phyloP scores from a whole-genome alignment of 2,888 invertebrate species.

The Lacanobia wlatinum region DNA sequence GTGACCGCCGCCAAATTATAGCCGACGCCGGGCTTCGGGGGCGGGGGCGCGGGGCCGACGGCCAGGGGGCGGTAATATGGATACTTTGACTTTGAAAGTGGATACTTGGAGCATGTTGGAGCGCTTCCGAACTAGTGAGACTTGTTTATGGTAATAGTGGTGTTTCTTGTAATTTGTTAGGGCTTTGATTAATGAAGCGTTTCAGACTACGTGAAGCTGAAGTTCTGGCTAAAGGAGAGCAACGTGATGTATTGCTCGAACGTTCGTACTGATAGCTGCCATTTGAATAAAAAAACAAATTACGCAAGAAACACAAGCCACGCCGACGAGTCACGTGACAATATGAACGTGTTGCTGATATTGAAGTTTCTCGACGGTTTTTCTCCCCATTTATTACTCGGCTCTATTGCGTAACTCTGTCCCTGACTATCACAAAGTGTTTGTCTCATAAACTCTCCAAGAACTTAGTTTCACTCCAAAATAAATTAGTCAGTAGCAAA shows the following conservation, averaged over 20 bases:
- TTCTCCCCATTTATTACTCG: constrained; percentile 5
- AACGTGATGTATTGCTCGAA: constrained; percentile 20
- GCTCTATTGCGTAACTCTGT: constrained; percentile 25
- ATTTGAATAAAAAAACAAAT: constrained; percentile 40
- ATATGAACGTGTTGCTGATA: constrained; percentile 30
- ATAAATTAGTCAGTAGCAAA: constrained; percentile 40
- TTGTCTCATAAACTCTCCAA: constrained; percentile 22
- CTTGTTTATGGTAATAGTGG: constrained; percentile 55
- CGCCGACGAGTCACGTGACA: constrained; percentile 18
- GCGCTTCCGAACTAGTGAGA: constrained; percentile 53
- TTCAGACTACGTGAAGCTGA: constrained; percentile 6
- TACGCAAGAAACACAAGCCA: constrained; percentile 29
- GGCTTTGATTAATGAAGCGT: constrained; percentile 40
- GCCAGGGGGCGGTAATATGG: constrained; percentile 51
- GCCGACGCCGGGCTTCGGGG: constrained; percentile 35
- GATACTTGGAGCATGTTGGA: constrained; percentile 64
- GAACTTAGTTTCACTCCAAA: constrained; percentile 30
- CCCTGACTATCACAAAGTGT: constrained; percentile 20
- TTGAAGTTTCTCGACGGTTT: constrained; percentile 40
- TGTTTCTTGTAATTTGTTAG: constrained; percentile 57
- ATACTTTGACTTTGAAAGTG: constrained; percentile 69
- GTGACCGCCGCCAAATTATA: constrained; percentile 63
- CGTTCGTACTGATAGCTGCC: constrained; percentile 3
- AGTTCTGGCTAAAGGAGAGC: constrained; percentile 1
- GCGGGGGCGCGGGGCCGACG: constrained; percentile 4